Conservation (phyloP, 1,140 invertebrate species). For the Habropoda laboriosa region DNA sequence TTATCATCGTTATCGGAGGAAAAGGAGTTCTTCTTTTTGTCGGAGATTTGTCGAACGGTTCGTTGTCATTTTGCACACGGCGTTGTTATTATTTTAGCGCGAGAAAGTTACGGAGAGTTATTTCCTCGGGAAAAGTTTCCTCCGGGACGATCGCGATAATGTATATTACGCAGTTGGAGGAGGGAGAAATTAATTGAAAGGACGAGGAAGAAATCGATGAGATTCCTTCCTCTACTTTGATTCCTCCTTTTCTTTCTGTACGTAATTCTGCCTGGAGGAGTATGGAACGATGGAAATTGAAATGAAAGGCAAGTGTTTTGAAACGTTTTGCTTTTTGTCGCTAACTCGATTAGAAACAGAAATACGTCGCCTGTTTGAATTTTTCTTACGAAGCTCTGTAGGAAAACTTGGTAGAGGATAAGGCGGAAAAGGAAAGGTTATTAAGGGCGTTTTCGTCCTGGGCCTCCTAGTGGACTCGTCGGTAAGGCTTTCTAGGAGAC, state of each 20-base stretch:
- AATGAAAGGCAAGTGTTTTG: neutral
- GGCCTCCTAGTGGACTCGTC: too few species aligned
- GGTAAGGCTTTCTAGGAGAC: too few species aligned
- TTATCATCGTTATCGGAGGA: neutral
- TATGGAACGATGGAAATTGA: neutral
- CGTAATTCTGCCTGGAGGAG: neutral
- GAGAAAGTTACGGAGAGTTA: too few species aligned
- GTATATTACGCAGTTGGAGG: neutral
- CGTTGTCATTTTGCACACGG: neutral
- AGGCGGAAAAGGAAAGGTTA: too few species aligned
- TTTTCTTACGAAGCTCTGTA: too few species aligned
- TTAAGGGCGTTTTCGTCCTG: too few species aligned
- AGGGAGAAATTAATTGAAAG: neutral
- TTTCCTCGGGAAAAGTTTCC: neutral
- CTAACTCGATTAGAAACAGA: too few species aligned
- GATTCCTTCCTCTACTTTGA: neutral
- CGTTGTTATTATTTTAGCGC: neutral
- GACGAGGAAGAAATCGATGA: neutral
- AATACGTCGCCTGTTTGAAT: too few species aligned
- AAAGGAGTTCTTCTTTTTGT: too few species aligned
- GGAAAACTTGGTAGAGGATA: too few species aligned
- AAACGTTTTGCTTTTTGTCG: too few species aligned
- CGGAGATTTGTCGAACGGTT: neutral
- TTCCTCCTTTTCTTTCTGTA: neutral
- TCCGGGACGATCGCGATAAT: neutral